These are phyloP conservation scores for Harpalus rufipes DNA, from an alignment of 2,888 invertebrate species.

Conservation along the genomic window DNA sequence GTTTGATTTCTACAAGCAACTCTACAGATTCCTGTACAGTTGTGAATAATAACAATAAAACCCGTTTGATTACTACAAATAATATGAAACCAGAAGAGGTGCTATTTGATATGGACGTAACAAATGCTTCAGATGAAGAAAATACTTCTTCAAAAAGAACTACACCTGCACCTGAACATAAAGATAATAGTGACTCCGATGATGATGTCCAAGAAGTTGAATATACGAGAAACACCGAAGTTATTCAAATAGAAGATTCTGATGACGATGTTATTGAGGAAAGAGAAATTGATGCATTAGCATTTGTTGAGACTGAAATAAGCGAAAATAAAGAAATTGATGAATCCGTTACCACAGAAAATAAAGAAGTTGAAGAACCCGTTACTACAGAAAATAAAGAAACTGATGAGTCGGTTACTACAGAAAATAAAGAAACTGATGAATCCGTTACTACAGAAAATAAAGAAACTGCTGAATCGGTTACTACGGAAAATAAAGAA, in stretches of 20 bases:
- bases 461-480: too few relatives aligned
- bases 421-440: too few relatives aligned
- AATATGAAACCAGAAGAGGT: slow-evolving; percentile 55
- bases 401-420: too few relatives aligned
- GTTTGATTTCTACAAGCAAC: too few relatives aligned
- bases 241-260: slow-evolving; percentile 49
- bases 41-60: not conserved
- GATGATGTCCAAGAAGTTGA: slow-evolving; percentile 25
- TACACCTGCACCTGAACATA: not conserved
- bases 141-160: not conserved
- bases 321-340: too few relatives aligned
- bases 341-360: too few relatives aligned
- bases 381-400: too few relatives aligned
- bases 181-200: slow-evolving; percentile 4
- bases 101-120: slow-evolving; percentile 61
- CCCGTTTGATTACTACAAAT: slow-evolving; percentile 16
- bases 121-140: slow-evolving; percentile 60
- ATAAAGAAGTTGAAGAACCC: too few relatives aligned
- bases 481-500: too few relatives aligned
- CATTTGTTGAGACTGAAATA: too few relatives aligned
- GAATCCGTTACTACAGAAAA: too few relatives aligned
- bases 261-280: slow-evolving; percentile 43
- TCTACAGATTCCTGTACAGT: too few relatives aligned
- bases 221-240: slow-evolving; percentile 13
- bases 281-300: not conserved